Evolutionary conservation across 2,113 vertebrate genomes (phyloP).

Genomic region (Taxidea taxus): DNA sequence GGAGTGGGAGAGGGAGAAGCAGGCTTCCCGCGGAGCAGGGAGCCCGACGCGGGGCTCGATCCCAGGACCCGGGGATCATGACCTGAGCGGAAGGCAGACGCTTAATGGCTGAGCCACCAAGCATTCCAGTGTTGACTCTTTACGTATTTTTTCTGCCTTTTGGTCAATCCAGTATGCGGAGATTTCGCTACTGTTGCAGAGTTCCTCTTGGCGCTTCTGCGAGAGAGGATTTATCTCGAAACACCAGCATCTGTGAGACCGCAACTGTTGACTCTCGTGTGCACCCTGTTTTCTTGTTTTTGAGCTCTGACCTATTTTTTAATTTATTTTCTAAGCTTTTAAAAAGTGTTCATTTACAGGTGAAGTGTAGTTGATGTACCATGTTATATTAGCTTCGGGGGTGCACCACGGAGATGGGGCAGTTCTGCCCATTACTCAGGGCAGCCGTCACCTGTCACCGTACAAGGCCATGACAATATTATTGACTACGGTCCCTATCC

Average conservation of each 20-base stretch:
- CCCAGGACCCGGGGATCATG: too few relatives aligned
- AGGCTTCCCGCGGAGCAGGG: too few relatives aligned
- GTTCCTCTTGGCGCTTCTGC: background rate
- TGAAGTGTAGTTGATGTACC: background rate
- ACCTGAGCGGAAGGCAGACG: too few relatives aligned
- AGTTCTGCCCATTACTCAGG: background rate
- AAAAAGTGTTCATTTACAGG: background rate
- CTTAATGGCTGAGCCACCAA: too few relatives aligned
- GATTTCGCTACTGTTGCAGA: background rate
- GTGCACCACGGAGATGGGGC: too few relatives aligned
- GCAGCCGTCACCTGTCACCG: background rate
- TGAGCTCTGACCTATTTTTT: background rate
- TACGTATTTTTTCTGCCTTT: background rate
- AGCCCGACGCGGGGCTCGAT: rapidly evolving
- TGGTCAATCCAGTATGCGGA: background rate
- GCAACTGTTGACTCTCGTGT: background rate
- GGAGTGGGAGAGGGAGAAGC: too few relatives aligned
- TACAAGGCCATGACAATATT: background rate
- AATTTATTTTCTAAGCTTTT: background rate
- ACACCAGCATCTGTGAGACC: background rate
- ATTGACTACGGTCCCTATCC: background rate
- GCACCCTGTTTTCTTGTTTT: background rate
- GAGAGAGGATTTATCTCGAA: background rate
- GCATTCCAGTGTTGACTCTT: background rate
- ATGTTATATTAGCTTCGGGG: background rate